Base-by-base conservation (phyloP, 1,140 invertebrate genomes). In the Zelostemma sp. region DNA sequence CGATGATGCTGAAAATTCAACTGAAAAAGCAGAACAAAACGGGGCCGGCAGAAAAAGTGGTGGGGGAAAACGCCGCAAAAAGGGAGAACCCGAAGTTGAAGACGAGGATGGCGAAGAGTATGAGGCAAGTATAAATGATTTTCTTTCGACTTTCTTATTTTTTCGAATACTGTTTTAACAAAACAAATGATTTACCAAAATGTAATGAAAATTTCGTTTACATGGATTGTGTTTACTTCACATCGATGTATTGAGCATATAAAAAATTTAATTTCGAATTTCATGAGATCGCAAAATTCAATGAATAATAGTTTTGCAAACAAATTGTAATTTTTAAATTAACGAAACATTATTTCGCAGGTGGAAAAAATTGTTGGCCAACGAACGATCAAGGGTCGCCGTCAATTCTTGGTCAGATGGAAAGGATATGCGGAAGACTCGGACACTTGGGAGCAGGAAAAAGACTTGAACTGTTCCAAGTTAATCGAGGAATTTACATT, bases 401-500 rank as follows among this genome's bases (percentile, higher is more conserved):
- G 88, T 1, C 88, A 92, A 74, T 95, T 93, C 77, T 85, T 92
- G 14, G 92, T 96, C 0, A 86, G 93, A 62, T 96, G 94, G 94
- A 93, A 93, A 73, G 93, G 93, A 0, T 95, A 93, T 77, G 86
- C 86, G 33, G 86, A 89, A 28, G 87, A 89, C 50, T 87, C 87
- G 56, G 93, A 95, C 76, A 93, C 92, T 0, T 95, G 93, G 93
- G 93, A 95, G 77, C 89, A 91, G 0, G 90, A 93, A 72, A 88
- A 89, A 21, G 92, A 93, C 50, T 76, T 95, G 0, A 90, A 89
- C 47, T 93, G 92, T 76, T 83, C 88, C 1, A 87, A 90, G 12
- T 75, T 93, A 14, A 90, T 94, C 9, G 85, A 87, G 17, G 89
- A 91, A 63, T 94, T 86, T 67, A 85, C 89, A 68, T 83, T 56